A percentile compares a stretch with the other conserved stretches of the same genome.
Evolutionary conservation across 2,113 vertebrate species (phyloP).

Genomic region (Erpornis zantholeuca): DNA sequence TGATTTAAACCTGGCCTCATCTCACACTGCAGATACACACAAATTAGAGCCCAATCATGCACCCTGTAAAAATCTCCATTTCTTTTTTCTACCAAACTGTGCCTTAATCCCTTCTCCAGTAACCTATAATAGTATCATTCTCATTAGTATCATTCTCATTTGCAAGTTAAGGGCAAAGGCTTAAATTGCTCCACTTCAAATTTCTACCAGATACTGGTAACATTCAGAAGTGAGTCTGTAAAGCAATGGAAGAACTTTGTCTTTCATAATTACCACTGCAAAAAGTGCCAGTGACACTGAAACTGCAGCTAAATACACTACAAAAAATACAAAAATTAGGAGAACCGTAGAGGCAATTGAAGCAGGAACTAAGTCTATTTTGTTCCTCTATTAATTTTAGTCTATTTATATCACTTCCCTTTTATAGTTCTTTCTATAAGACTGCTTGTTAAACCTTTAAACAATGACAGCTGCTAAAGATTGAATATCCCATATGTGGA

Average conservation of each 20-base stretch:
- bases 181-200: background rate
- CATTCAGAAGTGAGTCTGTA: background rate
- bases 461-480: constrained; percentile 47
- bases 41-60: background rate
- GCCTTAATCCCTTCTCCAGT: background rate
- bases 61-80: background rate
- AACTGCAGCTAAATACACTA: constrained; percentile 11
- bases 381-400: constrained; percentile 44
- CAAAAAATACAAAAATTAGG: constrained; percentile 35
- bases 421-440: constrained; percentile 32
- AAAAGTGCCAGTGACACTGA: background rate
- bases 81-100: background rate
- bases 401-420: constrained; percentile 52
- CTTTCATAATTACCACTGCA: background rate
- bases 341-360: constrained; percentile 11
- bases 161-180: background rate
- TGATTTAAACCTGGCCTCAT: background rate
- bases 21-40: background rate
- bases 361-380: constrained; percentile 27
- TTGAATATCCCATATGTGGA: background rate
- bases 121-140: background rate
- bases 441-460: constrained; percentile 48
- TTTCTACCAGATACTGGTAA: background rate
- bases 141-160: background rate
- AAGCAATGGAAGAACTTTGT: background rate